Percentiles rank a stretch among this genome's conserved stretches.
These are phyloP conservation scores for Nephrotoma appendiculata DNA, from an alignment of 2,888 invertebrate genomes.

Conservation along the genomic window DNA sequence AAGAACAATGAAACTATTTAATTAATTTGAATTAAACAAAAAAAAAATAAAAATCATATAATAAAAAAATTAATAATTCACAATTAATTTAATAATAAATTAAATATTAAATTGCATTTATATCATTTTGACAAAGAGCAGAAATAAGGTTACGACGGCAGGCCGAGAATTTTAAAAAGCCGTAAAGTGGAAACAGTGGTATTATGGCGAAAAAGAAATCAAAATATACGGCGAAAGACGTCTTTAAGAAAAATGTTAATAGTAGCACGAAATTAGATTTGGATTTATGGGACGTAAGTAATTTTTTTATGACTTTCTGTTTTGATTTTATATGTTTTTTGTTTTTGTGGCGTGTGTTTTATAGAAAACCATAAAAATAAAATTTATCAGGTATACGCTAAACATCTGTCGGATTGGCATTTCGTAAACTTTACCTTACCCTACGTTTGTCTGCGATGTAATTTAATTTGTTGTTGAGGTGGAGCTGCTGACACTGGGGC, in stretches of 20 bases:
- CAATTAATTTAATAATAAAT: not conserved
- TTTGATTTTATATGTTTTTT: not conserved
- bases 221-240: constrained; percentile 18
- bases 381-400: not conserved
- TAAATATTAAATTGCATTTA: not conserved
- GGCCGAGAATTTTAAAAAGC: not conserved
- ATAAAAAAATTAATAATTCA: not conserved
- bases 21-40: not conserved
- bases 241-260: constrained; percentile 23
- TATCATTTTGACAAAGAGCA: not conserved
- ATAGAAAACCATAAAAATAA: not conserved
- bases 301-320: not conserved
- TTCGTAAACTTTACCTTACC: too few species aligned
- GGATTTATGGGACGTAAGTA: constrained; percentile 29
- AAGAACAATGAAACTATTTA: not conserved
- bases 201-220: constrained; percentile 12
- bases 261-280: constrained; percentile 27
- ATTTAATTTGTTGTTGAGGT: too few species aligned
- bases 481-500: too few species aligned
- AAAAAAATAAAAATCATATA: not conserved
- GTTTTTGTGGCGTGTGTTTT: not conserved
- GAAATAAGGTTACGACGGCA: not conserved
- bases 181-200: not conserved
- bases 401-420: not conserved
- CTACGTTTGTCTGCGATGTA: too few species aligned